Base-by-base conservation (phyloP, 2,797 vertebrate genomes). In the Bradypodion ventrale region DNA sequence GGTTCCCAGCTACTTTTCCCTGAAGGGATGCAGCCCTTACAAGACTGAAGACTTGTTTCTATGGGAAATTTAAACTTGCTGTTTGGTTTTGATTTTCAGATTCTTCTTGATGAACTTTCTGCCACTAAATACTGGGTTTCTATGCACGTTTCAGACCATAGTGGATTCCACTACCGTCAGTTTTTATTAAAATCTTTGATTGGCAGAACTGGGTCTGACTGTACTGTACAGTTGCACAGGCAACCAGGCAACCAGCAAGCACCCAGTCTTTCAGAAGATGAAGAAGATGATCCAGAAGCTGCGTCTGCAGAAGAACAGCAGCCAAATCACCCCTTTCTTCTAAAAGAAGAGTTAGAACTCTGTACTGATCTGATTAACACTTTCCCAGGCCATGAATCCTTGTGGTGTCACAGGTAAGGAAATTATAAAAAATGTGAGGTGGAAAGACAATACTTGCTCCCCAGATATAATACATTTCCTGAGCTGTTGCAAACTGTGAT, bases 141-240 rank as follows among this genome's bases (percentile, higher is more conserved):
- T 89, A 93, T 97, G 96, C 98, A 99, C 19, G 97, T 99, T 81
- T 99, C 99, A 0, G 99, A 99, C 95, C 98, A 99, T 91, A 99
- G 99, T 72, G 99, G 99, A 82, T 99, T 99, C 94, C 98, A 99
- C 94, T 99, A 99, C 91, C 98, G 99, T 63, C 98, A 99, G 92
- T 99, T 98, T 94, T 95, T 99, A 87, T 96, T 99, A 42, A 97
- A 97, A 91, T 96, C 97, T 83, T 95, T 99, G 91, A 95, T 96
- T 32, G 56, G 56, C 87, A 93, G 92, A 94, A 91, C 90, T 77
- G 86, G 92, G 85, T 87, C 72, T 59, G 93, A 94, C 68, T 88
- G 32, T 81, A 90, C 88, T 40, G n/a, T 78, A 59, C 70, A 89
- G 49, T 81, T 93, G 72, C 70, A 89, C 86, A 90, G 93, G 76